A percentile compares a stretch with the other conserved stretches of the same genome.
These are phyloP conservation scores for Rhinoraja longicauda DNA, from an alignment of 2,797 vertebrate genomes.

Conservation along the genomic window DNA sequence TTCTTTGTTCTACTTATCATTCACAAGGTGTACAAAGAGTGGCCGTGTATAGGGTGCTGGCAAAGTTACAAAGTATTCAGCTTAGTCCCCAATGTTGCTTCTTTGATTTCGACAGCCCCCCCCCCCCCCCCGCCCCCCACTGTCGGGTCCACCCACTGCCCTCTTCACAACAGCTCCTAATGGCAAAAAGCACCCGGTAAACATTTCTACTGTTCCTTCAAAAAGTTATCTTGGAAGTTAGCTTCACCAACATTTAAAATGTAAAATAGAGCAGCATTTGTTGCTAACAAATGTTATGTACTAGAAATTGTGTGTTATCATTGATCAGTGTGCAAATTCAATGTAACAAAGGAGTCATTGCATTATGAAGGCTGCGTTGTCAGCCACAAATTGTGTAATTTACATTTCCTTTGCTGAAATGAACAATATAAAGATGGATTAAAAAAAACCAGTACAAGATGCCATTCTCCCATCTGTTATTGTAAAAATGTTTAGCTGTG, in stretches of 20 bases:
- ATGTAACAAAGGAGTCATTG: constrained; percentile 2
- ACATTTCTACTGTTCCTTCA: not conserved
- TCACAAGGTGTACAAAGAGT: too few species aligned
- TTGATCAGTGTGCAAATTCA: constrained; percentile 22
- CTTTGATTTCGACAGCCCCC: too few species aligned
- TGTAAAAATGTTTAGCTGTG: constrained; percentile 23
- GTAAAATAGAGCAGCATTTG: not conserved
- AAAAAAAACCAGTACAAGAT: constrained; percentile 10
- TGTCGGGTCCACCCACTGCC: too few species aligned
- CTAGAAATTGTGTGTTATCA: constrained; percentile 1
- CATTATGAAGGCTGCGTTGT: constrained; percentile 6
- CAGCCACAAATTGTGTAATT: constrained; percentile 9
- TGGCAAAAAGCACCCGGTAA: not conserved
- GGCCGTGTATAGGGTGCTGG: too few species aligned
- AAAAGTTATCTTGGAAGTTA: not conserved
- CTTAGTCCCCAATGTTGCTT: too few species aligned
- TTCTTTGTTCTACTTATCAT: too few species aligned
- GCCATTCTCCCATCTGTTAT: constrained; percentile 12
- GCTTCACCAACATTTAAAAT: not conserved
- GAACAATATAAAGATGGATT: constrained; percentile 13
- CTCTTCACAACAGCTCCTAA: not conserved
- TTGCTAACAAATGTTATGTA: not conserved
- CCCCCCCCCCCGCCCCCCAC: too few species aligned
- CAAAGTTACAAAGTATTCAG: too few species aligned
- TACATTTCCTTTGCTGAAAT: constrained; percentile 14